Percentiles rank a stretch among this genome's conserved stretches.
phyloP scores from a whole-genome alignment of 2,113 vertebrate species.

The cattle (Bos taurus) region DNA sequence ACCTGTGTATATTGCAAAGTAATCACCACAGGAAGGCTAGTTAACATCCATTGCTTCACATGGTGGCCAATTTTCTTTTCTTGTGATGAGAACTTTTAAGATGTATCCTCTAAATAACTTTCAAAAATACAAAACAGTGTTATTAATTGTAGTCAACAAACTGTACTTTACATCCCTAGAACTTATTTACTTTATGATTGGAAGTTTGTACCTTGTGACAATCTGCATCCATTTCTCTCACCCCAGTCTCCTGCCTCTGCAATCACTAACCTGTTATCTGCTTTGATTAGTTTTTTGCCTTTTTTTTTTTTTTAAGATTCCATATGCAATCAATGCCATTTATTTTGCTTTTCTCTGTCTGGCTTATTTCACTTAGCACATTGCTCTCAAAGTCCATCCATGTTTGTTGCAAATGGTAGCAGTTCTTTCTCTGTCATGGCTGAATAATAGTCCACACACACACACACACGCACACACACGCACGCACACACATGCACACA shows the following conservation, averaged over 20 bases:
- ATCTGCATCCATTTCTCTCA: background rate
- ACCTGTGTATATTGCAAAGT: background rate
- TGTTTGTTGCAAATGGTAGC: background rate
- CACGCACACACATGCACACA: too few species aligned
- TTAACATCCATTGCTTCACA: background rate
- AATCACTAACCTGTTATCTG: background rate
- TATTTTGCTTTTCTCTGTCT: background rate
- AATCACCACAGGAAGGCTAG: too few species aligned
- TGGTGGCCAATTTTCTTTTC: background rate
- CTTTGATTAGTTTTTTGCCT: background rate
- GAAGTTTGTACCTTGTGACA: background rate
- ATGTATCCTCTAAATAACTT: background rate
- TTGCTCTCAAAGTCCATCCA: background rate
- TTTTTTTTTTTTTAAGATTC: background rate
- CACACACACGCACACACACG: too few species aligned
- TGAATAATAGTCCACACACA: background rate
- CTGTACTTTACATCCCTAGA: background rate
- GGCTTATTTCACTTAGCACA: background rate
- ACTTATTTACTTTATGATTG: background rate
- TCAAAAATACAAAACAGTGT: background rate
- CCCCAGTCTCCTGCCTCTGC: background rate
- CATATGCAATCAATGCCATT: background rate
- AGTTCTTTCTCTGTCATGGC: background rate
- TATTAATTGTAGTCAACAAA: background rate
- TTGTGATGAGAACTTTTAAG: background rate